Evolutionary conservation across 2,113 vertebrate species (phyloP), one percentile per base, ranked within the genome.

Genomic region (Campylorhamphus procurvoides): DNA sequence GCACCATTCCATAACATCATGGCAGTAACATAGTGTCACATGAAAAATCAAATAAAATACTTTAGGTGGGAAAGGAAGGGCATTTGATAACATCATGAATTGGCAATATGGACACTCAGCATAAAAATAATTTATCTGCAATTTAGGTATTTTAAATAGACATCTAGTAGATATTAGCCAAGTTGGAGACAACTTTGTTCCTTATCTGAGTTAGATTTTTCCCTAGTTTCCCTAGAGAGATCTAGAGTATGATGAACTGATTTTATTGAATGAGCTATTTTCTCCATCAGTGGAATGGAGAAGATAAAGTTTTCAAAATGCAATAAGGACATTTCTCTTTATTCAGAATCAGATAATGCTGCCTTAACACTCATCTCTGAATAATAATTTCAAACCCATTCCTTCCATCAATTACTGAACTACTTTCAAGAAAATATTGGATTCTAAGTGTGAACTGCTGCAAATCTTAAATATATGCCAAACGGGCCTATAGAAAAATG

Each of bases 261-360:
- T 87, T 84, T 73, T 91, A 40, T 64, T 75, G 7, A 10, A 49
- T 35, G 12, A 84, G 9, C 9, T 77, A 29, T 84, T 87, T 87
- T 81, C 39, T 82, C 13, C 28, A 80, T 37, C 23, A 69, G 16
- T 50, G 27, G 50, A 58, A 62, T 28, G 10, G 5, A 22, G 24
- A 78, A 20, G 40, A 78, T 75, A 47, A 87, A 75, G 27, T 84
- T 93, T 96, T 85, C 58, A 87, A 79, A 87, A 79, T 85, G 37
- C 17, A 60, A 28, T n/a, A 67, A 18, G 31, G 72, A 86, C 6
- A 42, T 69, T 80, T 83, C 28, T 73, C 44, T 79, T 90, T 83
- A 74, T 73, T 81, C 33, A 40, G 35, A 47, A 87, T 63, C 77
- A 87, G 33, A 67, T 84, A 84, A 87, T 86, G 7, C 17, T 89